phyloP scores from a whole-genome alignment of 2,888 invertebrate species.

The Zaprionus lineosus region DNA sequence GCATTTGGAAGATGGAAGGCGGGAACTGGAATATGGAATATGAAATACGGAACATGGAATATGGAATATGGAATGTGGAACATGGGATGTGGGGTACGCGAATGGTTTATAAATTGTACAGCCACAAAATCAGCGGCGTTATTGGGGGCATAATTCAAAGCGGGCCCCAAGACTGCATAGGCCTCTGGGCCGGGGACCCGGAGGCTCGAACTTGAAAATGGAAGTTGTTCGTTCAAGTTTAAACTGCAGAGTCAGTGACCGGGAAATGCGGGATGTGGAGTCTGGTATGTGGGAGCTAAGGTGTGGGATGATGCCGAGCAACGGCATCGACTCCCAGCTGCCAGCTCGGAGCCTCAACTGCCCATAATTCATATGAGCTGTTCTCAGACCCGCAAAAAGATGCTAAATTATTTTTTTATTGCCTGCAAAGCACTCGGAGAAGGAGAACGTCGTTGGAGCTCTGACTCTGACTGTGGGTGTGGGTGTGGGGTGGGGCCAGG shows the following conservation, averaged over 20 bases:
- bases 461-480: too few species aligned
- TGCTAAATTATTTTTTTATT: constrained; percentile 75
- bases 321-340: too few species aligned
- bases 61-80: background rate
- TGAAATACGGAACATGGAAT: constrained; percentile 22
- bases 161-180: constrained; percentile 30
- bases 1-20: constrained; percentile 15
- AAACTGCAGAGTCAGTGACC: too few species aligned
- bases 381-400: constrained; percentile 37
- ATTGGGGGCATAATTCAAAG: constrained; percentile 54
- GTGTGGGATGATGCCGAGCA: background rate
- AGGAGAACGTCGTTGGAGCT: background rate
- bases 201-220: background rate
- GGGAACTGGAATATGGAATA: background rate
- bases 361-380: constrained; percentile 62
- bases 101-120: constrained; percentile 55
- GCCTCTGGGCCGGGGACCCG: background rate
- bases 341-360: constrained; percentile 3
- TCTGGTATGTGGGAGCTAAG: background rate
- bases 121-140: constrained; percentile 47
- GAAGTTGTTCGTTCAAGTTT: too few species aligned
- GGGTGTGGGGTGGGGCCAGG: background rate
- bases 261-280: background rate
- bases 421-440: constrained; percentile 42
- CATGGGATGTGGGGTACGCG: constrained; percentile 1